A percentile compares a stretch with the other conserved stretches of the same genome.
Conservation (phyloP, 2,113 vertebrate genomes). For the Peromyscus maniculatus region DNA sequence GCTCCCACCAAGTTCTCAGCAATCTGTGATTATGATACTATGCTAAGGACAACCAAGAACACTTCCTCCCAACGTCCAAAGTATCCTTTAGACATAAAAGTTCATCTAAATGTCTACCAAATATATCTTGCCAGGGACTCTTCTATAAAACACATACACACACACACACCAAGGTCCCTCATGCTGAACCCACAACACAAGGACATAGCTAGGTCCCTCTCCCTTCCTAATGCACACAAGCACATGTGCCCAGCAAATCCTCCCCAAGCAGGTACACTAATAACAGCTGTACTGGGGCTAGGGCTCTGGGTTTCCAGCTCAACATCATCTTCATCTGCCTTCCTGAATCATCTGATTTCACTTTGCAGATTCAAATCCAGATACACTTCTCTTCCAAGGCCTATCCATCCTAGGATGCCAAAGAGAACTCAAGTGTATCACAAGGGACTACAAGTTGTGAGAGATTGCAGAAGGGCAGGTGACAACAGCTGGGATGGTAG, state of each 20-base stretch:
- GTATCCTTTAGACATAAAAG: background rate
- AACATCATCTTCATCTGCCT: background rate
- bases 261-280: background rate
- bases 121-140: background rate
- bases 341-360: background rate
- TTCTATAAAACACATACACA: background rate
- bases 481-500: background rate
- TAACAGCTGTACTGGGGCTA: background rate
- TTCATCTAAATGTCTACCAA: background rate
- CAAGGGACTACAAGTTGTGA: background rate
- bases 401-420: background rate
- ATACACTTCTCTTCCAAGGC: background rate
- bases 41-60: background rate
- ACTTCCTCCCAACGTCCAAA: background rate
- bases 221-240: background rate
- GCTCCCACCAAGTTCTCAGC: background rate
- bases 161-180: background rate
- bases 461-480: background rate
- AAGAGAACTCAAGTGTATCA: background rate
- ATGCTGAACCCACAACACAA: background rate
- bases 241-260: too few relatives aligned
- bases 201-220: background rate
- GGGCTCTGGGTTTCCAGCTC: background rate
- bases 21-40: background rate
- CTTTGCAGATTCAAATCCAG: background rate